Conservation (phyloP, 2,797 vertebrate species). For the Tinamus major region DNA sequence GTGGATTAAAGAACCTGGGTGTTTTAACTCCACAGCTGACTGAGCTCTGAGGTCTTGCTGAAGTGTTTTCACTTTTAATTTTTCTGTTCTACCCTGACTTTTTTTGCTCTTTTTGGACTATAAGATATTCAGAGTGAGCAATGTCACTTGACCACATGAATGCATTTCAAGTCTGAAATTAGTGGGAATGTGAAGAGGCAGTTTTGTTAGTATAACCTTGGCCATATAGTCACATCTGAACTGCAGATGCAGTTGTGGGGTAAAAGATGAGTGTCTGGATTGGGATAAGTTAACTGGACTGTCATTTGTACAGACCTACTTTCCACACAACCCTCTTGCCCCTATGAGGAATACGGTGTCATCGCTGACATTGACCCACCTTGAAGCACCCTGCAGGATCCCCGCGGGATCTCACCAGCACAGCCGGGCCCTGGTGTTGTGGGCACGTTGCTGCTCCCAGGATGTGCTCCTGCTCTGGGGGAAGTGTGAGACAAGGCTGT, state of each 20-base stretch:
- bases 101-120: background rate
- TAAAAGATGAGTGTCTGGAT: background rate
- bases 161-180: background rate
- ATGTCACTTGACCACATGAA: background rate
- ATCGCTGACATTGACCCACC: background rate
- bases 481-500: slow-evolving; percentile 3
- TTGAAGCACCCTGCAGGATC: background rate
- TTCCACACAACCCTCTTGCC: background rate
- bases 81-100: background rate
- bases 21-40: background rate
- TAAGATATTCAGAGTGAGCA: background rate
- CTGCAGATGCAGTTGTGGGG: slow-evolving; percentile 21
- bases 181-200: background rate
- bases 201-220: background rate
- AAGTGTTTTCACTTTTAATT: background rate
- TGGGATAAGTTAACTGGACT: background rate
- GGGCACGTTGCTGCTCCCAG: rapidly evolving
- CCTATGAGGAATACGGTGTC: background rate
- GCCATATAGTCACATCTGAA: background rate
- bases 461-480: background rate
- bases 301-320: background rate
- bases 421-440: background rate
- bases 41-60: background rate
- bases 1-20: background rate
- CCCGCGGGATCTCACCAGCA: background rate